Base-by-base conservation (phyloP, 2,797 vertebrate genomes). In the Tragelaphus oryx region DNA sequence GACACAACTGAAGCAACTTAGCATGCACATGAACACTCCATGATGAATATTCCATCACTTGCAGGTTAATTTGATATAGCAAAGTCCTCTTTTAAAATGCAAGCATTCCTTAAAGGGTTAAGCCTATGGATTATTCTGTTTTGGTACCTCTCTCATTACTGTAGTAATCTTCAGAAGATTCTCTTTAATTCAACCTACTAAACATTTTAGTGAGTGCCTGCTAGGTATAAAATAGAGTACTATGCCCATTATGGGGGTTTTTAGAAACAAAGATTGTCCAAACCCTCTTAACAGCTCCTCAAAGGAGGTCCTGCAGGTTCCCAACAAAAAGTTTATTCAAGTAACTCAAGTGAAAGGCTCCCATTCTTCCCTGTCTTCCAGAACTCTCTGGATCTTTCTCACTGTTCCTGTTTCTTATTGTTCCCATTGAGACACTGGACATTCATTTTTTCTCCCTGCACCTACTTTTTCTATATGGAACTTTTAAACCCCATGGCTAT, bases 51-150 rank as follows among this genome's bases (percentile, higher is more conserved):
- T 89, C 14, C 62, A 48, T 46, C 26, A 74, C 78, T 85, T 91
- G 54, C 9, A 71, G 46, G 91, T 79, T 82, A 91, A 96, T 81
- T 84, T 87, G 17, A 84, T 81, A 87, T 44, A 94, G 59, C 68
- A 68, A 96, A 28, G 74, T 44, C 9, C 57, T 91, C n/a, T 93
- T 95, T 95, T 48, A 91, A 95, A 92, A 54, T 65, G 9, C 24
- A 54, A 48, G 37, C 46, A 86, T 37, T 92, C 30, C 65, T 88
- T 78, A 44, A 22, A 90, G 8, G 48, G 16, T 57, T 87, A 93
- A 95, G 24, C 13, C 78, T 48, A 41, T 54, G 30, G n/a, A 68
- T 78, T 59, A 60, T 57, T 89, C 52, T 7, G 59, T 80, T 80
- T 52, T 52, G 48, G n/a, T 17, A 26, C 18, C 54, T 16, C 20